Conservation (phyloP, 2,113 vertebrate genomes). For the Colossoma macropomum region DNA sequence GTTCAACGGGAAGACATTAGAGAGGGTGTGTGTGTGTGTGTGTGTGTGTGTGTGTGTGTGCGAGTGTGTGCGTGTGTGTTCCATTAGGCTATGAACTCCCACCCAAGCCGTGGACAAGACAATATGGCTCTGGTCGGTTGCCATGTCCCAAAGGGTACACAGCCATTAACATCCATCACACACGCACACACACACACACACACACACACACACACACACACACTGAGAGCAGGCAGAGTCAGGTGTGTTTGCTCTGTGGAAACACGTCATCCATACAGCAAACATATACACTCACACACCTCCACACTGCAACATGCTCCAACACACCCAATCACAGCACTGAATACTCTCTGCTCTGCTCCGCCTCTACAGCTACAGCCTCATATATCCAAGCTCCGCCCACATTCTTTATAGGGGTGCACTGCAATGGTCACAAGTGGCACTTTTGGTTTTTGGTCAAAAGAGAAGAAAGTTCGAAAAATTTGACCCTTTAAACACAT, state of each 20-base stretch:
- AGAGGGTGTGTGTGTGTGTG: conserved; percentile 15
- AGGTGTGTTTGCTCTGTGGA: background rate
- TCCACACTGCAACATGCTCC: background rate
- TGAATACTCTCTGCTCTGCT: background rate
- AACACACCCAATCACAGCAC: background rate
- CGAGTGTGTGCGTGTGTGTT: conserved; percentile 30
- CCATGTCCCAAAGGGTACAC: conserved; percentile 41
- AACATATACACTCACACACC: background rate
- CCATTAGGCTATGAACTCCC: conserved; percentile 42
- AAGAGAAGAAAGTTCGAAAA: too few relatives aligned
- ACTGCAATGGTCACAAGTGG: too few relatives aligned
- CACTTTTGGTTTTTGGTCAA: too few relatives aligned
- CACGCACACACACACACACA: conserved; percentile 33
- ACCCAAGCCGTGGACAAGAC: conserved; percentile 39
- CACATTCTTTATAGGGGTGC: too few relatives aligned
- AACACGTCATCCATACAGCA: background rate
- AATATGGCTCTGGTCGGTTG: conserved; percentile 45
- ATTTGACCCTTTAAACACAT: too few relatives aligned
- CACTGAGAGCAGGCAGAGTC: background rate
- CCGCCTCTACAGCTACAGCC: background rate
- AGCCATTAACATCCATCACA: conserved; percentile 52
- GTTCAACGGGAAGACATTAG: conserved; percentile 19
- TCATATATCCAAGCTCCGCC: too few relatives aligned
- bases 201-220: conserved; percentile 20
- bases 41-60: conserved; percentile 35